Percentiles rank a stretch among this genome's conserved stretches.
These are phyloP conservation scores for Octodon degus DNA, from an alignment of 2,113 vertebrate genomes.

Conservation along the genomic window DNA sequence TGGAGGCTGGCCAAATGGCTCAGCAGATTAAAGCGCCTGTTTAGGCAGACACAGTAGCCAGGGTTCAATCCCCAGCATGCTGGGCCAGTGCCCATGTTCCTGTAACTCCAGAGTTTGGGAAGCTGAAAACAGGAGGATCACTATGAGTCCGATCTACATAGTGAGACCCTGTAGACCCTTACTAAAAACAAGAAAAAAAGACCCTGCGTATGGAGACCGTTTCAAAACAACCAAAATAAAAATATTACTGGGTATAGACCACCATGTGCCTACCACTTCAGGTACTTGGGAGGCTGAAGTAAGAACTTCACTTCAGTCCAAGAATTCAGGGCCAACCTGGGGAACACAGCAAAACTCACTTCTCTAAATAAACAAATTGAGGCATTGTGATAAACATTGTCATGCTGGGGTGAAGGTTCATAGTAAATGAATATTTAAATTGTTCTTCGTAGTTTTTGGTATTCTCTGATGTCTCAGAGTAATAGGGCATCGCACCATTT, in stretches of 20 bases:
- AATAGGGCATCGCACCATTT: background rate
- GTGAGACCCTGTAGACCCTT: no score
- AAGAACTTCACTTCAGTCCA: background rate
- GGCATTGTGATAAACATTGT: background rate
- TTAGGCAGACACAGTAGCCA: no score
- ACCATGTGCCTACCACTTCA: background rate
- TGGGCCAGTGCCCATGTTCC: no score
- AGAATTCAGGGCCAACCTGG: background rate
- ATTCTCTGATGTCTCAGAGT: background rate
- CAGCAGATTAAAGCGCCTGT: no score
- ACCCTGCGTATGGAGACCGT: no score
- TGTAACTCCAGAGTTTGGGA: no score
- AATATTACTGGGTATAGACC: background rate
- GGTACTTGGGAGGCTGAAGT: background rate
- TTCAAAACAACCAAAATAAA: no score
- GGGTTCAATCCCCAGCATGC: no score
- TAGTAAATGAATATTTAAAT: background rate
- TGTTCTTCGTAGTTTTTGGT: background rate
- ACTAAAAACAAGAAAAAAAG: no score
- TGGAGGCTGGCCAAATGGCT: no score
- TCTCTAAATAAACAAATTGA: background rate
- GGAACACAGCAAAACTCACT: background rate
- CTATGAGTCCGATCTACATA: no score
- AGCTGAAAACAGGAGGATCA: no score
- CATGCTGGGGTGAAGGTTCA: background rate